These are phyloP conservation scores for Enteromius argenteus DNA, from an alignment of 2,797 vertebrate genomes.

Conservation along the genomic window DNA sequence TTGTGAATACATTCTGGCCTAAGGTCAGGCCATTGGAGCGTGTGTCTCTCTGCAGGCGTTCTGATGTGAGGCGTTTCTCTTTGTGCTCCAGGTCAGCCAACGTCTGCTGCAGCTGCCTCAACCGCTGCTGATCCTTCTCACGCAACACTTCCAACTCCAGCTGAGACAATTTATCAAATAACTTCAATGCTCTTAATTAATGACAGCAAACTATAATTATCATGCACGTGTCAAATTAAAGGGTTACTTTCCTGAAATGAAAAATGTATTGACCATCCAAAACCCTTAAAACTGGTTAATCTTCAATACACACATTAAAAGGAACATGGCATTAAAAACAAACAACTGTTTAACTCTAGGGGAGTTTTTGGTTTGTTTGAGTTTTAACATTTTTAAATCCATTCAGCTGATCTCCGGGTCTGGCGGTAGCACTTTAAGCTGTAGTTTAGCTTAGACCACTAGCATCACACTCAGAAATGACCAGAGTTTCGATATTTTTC, in stretches of 20 bases:
- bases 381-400: no score
- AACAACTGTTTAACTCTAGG: no score
- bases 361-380: no score
- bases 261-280: background rate
- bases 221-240: background rate
- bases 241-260: background rate
- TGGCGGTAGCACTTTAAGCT: no score
- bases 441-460: no score
- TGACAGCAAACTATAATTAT: background rate
- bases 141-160: constrained; percentile 84
- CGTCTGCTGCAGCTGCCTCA: constrained; percentile 85
- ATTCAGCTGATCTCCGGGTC: no score
- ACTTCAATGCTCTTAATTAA: background rate
- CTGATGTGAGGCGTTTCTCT: constrained; percentile 69
- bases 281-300: background rate
- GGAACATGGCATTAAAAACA: no score
- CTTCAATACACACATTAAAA: background rate
- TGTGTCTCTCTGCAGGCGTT: constrained; percentile 63
- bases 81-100: constrained; percentile 77
- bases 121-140: constrained; percentile 84
- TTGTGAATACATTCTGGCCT: background rate
- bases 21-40: constrained; percentile 39
- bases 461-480: no score
- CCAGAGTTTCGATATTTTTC: no score
- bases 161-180: constrained; percentile 65